phyloP scores from a whole-genome alignment of 2,113 vertebrate species.

The Python bivittatus region DNA sequence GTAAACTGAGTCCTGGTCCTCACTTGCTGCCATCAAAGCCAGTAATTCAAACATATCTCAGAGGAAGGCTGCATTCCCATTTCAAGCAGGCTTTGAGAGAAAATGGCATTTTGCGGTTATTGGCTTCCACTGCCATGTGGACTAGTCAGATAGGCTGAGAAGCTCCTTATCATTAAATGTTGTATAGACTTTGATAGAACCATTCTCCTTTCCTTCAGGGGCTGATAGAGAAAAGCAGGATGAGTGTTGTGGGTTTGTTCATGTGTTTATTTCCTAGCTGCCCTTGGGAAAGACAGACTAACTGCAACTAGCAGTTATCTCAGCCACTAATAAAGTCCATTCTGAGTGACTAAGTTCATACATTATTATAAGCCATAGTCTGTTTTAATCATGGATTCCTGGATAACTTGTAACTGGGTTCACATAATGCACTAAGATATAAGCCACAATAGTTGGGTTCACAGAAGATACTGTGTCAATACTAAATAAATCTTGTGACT shows the following conservation, averaged over 20 bases:
- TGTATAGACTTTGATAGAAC: neutral
- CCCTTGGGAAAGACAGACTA: too few relatives aligned
- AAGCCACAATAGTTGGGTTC: too few relatives aligned
- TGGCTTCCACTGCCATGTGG: neutral
- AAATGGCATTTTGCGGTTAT: neutral
- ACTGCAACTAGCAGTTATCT: too few relatives aligned
- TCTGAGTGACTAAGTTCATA: too few relatives aligned
- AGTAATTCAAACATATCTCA: neutral
- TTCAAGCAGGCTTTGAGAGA: neutral
- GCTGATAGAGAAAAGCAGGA: neutral
- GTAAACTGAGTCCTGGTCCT: neutral
- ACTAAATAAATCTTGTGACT: too few relatives aligned
- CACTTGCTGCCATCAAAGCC: neutral
- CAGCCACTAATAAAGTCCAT: too few relatives aligned
- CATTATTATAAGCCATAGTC: too few relatives aligned
- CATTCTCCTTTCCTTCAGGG: neutral
- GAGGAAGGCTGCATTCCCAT: neutral
- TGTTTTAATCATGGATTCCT: too few relatives aligned
- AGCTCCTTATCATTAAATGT: constrained; percentile 1
- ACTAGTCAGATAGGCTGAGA: constrained; percentile 4
- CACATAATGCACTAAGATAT: too few relatives aligned
- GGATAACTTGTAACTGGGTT: too few relatives aligned
- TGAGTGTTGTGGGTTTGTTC: neutral
- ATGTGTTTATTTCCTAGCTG: neutral
- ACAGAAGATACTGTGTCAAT: too few relatives aligned